Evolutionary conservation across 2,113 vertebrate genomes (phyloP).

Genomic region (Caretta caretta): DNA sequence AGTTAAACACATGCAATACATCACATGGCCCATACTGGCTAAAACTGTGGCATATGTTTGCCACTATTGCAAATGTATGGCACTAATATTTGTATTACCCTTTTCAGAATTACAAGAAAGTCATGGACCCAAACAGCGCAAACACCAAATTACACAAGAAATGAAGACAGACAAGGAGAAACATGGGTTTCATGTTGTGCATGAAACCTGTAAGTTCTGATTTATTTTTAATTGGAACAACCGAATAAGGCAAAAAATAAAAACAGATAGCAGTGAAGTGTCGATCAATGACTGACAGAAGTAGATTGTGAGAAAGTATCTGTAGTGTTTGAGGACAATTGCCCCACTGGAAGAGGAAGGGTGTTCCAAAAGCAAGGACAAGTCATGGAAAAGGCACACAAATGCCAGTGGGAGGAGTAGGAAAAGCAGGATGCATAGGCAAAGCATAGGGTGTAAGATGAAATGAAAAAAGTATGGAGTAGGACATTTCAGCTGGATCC

Average conservation of each 20-base stretch:
- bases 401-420: not conserved
- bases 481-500: not conserved
- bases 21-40: not conserved
- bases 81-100: not conserved
- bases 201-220: too few species aligned
- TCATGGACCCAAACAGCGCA: not conserved
- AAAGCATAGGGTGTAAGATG: not conserved
- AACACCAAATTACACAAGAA: not conserved
- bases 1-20: fast-evolving
- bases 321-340: not conserved
- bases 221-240: not conserved
- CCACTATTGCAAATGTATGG: not conserved
- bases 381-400: not conserved
- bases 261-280: not conserved
- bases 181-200: too few species aligned
- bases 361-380: not conserved
- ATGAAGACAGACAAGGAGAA: not conserved
- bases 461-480: not conserved
- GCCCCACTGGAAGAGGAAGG: not conserved
- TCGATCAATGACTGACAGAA: not conserved
- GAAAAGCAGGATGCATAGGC: not conserved
- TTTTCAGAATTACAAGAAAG: not conserved
- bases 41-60: not conserved
- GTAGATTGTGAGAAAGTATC: not conserved
- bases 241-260: not conserved